A percentile compares a stretch with the other conserved stretches of the same genome.
Conservation (phyloP, 2,797 vertebrate species). For the Eidolon dupreanum region DNA sequence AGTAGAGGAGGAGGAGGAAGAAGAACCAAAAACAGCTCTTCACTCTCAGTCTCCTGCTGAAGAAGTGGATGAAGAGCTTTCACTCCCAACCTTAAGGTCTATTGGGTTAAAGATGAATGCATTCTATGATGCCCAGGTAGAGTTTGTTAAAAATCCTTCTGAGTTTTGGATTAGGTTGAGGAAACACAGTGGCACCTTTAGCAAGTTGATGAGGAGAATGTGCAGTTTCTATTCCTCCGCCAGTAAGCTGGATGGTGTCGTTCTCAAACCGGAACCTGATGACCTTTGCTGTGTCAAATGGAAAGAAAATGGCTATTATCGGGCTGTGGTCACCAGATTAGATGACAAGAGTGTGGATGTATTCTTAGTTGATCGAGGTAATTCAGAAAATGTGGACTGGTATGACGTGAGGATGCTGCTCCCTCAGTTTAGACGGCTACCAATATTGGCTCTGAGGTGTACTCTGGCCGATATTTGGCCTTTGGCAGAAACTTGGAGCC, state of each 20-base stretch:
- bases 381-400: slow-evolving; percentile 85
- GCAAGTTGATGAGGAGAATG: slow-evolving; percentile 87
- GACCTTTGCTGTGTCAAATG: slow-evolving; percentile 91
- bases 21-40: neutral
- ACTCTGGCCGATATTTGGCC: slow-evolving; percentile 87
- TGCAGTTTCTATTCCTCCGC: slow-evolving; percentile 87
- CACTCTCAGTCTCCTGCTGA: slow-evolving; percentile 34
- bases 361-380: slow-evolving; percentile 92
- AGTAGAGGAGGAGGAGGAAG: slow-evolving; percentile 31
- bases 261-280: slow-evolving; percentile 85
- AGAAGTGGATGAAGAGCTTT: slow-evolving; percentile 47
- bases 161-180: slow-evolving; percentile 94
- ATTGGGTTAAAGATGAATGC: slow-evolving; percentile 79
- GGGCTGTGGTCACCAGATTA: slow-evolving; percentile 87
- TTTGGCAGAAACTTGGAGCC: slow-evolving; percentile 88
- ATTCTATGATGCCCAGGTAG: slow-evolving; percentile 86
- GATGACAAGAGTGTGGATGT: slow-evolving; percentile 83
- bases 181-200: slow-evolving; percentile 85
- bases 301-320: slow-evolving; percentile 89
- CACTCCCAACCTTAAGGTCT: neutral
- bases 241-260: slow-evolving; percentile 76
- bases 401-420: slow-evolving; percentile 87
- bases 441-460: slow-evolving; percentile 91
- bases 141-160: slow-evolving; percentile 88
- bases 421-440: slow-evolving; percentile 87